Base-by-base conservation (phyloP, 2,113 vertebrate species). In the Pteruthius melanotis region DNA sequence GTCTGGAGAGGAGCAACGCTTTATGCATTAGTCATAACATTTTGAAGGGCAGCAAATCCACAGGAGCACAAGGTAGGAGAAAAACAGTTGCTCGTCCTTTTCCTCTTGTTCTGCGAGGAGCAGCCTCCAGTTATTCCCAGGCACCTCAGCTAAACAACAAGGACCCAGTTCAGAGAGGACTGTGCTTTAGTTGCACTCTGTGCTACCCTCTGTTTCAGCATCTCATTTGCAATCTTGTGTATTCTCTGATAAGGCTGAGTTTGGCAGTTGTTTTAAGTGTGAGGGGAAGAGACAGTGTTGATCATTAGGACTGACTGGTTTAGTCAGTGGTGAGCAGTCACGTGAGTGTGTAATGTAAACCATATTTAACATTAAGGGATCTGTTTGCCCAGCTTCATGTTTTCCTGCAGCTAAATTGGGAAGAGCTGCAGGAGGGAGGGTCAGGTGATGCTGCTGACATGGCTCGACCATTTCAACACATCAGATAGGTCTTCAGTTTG, bases 41-140 rank as follows among this genome's bases (percentile, higher is more conserved):
- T 83, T 71, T 87, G 90, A 94, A 95, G 63, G 71, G 85, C 80
- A 76, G 85, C 93, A 93, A 86, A 91, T 72, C 87, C 71, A 81
- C 57, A 87, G 75, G 68, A 69, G 56, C 82, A 65, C 39, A 39
- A 17, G 72, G 37, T 7, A 65, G 80, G 27, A 88, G 37, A 44
- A 70, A 71, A 95, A n/a, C 53, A 90, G 52, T 40, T 93, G 37
- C 44, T 76, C 18, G 60, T 72, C 35, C 60, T 70, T 83, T 69
- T 60, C 45, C 27, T 72, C 72, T 53, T 31, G 0, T 74, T 56
- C 26, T 47, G 57, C 3, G 1, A 89, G 76, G 54, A 16, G 33
- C 40, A 60, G 33, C n/a, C 47, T 81, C 39, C 37, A 17, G 77
- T 69, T 40, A 18, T 53, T 50, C 35, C 40, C 52, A 6, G 50